Percentiles rank a stretch among this genome's conserved stretches.
phyloP scores from a whole-genome alignment of 2,797 vertebrate species.

The Esox lucius region DNA sequence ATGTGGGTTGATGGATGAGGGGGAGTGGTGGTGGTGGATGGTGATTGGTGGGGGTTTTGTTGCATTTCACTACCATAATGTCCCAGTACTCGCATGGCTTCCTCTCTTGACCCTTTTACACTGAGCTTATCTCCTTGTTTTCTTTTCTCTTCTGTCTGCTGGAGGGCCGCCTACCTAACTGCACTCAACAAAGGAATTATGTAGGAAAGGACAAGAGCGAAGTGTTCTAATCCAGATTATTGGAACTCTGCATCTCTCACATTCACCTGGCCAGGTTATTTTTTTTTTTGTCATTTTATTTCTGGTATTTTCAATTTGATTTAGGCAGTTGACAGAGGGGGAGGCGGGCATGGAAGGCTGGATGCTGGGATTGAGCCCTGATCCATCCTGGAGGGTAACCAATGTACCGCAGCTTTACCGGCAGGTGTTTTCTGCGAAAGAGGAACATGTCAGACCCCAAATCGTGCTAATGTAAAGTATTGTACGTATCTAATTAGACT shows the following conservation, averaged over 20 bases:
- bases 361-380: too few species aligned
- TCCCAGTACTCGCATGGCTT: constrained; percentile 46
- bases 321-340: too few species aligned
- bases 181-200: neutral
- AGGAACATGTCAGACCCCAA: neutral
- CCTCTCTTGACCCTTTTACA: neutral
- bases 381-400: too few species aligned
- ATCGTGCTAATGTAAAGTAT: neutral
- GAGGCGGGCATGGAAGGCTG: too few species aligned
- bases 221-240: neutral
- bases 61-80: constrained; percentile 39
- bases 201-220: too few species aligned
- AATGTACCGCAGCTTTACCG: too few species aligned
- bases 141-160: constrained; percentile 25
- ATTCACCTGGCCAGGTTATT: neutral
- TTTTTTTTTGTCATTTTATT: too few species aligned
- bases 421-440: neutral
- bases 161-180: neutral
- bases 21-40: neutral
- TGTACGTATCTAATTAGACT: neutral
- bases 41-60: constrained; percentile 27
- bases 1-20: constrained; percentile 38
- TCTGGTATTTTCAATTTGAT: too few species aligned
- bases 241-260: neutral
- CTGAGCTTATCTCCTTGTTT: neutral